phyloP scores from a whole-genome alignment of 2,113 vertebrate genomes.

The Ia io region DNA sequence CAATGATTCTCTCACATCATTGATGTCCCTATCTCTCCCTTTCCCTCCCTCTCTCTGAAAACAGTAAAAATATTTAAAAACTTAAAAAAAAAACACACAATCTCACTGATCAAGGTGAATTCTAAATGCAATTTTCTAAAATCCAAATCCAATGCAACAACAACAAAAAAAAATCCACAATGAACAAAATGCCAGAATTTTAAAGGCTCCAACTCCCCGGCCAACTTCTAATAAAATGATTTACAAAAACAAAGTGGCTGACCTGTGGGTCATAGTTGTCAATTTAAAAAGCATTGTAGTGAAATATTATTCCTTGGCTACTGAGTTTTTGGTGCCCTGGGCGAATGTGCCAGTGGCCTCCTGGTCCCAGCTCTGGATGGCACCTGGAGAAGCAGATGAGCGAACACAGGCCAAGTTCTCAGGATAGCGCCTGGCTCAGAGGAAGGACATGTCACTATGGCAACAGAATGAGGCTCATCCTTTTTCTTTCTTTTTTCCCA shows the following conservation, averaged over 20 bases:
- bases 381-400: not conserved
- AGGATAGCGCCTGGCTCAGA: not conserved
- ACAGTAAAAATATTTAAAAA: no score
- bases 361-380: not conserved
- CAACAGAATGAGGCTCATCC: not conserved
- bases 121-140: not conserved
- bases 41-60: no score
- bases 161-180: not conserved
- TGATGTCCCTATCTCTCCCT: no score
- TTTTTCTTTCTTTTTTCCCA: not conserved
- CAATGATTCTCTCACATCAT: no score
- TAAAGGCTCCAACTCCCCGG: not conserved
- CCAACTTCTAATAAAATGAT: not conserved
- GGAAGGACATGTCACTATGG: accelerated
- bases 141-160: not conserved
- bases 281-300: not conserved
- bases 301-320: not conserved
- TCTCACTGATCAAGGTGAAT: not conserved
- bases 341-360: not conserved
- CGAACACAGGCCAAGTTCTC: not conserved
- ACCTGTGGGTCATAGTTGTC: not conserved
- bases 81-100: not conserved
- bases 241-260: not conserved
- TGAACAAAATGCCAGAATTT: not conserved
- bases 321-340: not conserved